Percentiles rank a stretch among this genome's conserved stretches.
phyloP scores from a whole-genome alignment of 2,113 vertebrate genomes.

The Coptodon rendalli region DNA sequence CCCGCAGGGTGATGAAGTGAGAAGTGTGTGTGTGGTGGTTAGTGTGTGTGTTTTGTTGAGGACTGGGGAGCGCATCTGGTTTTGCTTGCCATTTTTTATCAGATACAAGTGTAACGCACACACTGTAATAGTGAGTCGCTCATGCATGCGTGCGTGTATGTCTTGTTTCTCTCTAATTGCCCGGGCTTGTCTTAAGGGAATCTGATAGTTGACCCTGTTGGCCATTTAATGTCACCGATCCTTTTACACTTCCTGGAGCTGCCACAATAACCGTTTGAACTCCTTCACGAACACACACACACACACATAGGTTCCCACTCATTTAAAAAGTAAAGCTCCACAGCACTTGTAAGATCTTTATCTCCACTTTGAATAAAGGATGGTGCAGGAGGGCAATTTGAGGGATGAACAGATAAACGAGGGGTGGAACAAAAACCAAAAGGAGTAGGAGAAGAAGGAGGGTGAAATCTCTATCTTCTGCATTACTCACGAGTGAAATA shows the following conservation, averaged over 20 bases:
- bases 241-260: constrained; percentile 51
- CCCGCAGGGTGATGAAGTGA: constrained; percentile 55
- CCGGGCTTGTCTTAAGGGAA: constrained; percentile 30
- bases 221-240: constrained; percentile 46
- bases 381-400: background rate
- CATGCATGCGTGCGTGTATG: background rate
- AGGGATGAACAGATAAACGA: constrained; percentile 8
- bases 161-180: constrained; percentile 29
- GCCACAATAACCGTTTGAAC: constrained; percentile 30
- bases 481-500: constrained; percentile 55
- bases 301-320: background rate
- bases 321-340: background rate
- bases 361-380: constrained; percentile 3
- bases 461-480: constrained; percentile 16
- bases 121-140: background rate
- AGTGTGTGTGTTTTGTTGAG: background rate
- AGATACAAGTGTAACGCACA: background rate
- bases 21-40: constrained; percentile 30
- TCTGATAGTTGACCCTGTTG: constrained; percentile 40
- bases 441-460: background rate
- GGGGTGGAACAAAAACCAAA: constrained; percentile 21
- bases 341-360: constrained; percentile 1
- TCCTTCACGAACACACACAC: background rate
- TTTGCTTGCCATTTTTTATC: background rate
- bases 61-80: background rate